Evolutionary conservation across 2,888 invertebrate species (phyloP).

Genomic region (Eupeodes latifasciatus): DNA sequence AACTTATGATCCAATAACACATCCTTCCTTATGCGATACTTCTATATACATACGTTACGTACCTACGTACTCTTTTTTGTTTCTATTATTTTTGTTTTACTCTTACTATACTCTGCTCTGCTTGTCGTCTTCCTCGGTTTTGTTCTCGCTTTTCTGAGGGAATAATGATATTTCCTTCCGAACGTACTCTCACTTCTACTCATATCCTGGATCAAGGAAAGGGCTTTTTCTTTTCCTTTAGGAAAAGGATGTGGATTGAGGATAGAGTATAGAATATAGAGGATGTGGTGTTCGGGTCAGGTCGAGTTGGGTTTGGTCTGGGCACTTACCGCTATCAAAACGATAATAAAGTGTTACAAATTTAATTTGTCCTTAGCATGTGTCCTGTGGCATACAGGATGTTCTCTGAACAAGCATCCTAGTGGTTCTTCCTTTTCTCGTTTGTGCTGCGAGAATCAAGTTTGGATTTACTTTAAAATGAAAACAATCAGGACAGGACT

Average conservation of each 20-base stretch:
- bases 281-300: too few species aligned
- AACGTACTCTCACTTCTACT: conserved; percentile 40
- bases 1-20: conserved; percentile 73
- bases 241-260: conserved; percentile 30
- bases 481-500: conserved; percentile 39
- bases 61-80: not conserved
- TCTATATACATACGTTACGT: too few species aligned
- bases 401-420: conserved; percentile 32
- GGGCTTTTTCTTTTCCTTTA: not conserved
- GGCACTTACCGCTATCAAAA: conserved; percentile 59
- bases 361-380: conserved; percentile 69
- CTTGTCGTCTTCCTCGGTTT: not conserved
- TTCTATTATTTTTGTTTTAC: not conserved
- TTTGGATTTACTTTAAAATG: conserved; percentile 56
- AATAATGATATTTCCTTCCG: conserved; percentile 62
- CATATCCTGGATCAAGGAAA: conserved; percentile 19
- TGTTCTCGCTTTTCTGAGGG: conserved; percentile 6
- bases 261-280: not conserved
- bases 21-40: conserved; percentile 49
- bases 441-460: conserved; percentile 15
- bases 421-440: conserved; percentile 34
- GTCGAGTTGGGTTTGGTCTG: conserved; percentile 9
- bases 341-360: conserved; percentile 75
- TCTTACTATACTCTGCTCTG: not conserved
- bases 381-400: conserved; percentile 65